Conservation (phyloP, 2,113 vertebrate genomes). For the Motacilla alba region DNA sequence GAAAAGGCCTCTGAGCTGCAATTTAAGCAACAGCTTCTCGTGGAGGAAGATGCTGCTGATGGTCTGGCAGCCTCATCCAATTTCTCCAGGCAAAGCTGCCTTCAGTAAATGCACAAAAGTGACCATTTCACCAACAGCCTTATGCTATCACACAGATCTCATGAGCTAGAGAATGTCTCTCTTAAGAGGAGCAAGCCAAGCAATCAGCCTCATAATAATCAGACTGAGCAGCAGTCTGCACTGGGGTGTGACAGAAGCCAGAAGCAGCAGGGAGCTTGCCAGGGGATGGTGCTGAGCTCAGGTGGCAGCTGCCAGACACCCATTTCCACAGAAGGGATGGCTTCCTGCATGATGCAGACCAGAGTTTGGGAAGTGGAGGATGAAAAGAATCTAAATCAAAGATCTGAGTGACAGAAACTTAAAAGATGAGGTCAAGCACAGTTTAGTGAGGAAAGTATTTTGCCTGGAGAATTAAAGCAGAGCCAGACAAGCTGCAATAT, state of each 20-base stretch:
- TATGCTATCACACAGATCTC: background rate
- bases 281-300: background rate
- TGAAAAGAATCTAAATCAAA: slow-evolving; percentile 8
- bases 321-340: background rate
- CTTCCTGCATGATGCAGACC: background rate
- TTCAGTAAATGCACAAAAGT: background rate
- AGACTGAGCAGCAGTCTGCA: background rate
- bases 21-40: background rate
- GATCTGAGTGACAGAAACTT: background rate
- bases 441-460: slow-evolving; percentile 10
- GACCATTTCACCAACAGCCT: background rate
- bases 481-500: slow-evolving; percentile 53
- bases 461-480: slow-evolving; percentile 26
- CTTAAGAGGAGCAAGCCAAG: background rate
- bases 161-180: accelerated
- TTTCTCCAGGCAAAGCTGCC: background rate
- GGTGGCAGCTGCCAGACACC: background rate
- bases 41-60: background rate
- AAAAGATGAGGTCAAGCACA: background rate
- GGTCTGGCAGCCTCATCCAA: accelerated
- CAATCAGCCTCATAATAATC: background rate
- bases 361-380: background rate
- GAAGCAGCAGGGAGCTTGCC: background rate
- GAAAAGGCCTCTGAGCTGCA: background rate
- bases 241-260: background rate